Evolutionary conservation across 2,888 invertebrate genomes (phyloP).

Genomic region (Scrobipalpa costella): DNA sequence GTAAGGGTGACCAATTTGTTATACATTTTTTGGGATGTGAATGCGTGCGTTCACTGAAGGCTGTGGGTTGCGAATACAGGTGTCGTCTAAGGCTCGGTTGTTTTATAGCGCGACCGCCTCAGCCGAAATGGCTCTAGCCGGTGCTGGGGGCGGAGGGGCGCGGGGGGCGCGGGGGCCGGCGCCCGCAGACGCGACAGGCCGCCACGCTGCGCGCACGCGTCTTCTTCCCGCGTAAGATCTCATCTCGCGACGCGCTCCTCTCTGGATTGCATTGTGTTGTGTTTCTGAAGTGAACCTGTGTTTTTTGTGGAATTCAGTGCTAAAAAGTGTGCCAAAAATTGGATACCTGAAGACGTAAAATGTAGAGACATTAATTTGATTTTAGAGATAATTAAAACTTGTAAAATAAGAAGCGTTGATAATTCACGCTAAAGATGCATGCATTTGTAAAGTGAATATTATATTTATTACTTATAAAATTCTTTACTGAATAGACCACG

Average conservation of each 20-base stretch:
- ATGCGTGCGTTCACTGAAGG: constrained; percentile 48
- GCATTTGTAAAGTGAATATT: too few relatives aligned
- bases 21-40: constrained; percentile 32
- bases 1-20: constrained; percentile 26
- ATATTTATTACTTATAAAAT: too few relatives aligned
- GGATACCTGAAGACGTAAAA: neutral
- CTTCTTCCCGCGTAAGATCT: neutral
- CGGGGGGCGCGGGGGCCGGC: constrained; percentile 28
- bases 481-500: too few relatives aligned
- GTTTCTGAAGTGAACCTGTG: neutral
- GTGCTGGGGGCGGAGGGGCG: constrained; percentile 2
- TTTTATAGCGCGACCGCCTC: neutral
- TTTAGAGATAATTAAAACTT: neutral
- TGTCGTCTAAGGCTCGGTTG: constrained; percentile 32
- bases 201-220: neutral
- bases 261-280: constrained; percentile 1
- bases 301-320: neutral
- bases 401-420: neutral
- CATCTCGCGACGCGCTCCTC: neutral
- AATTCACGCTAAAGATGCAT: too few relatives aligned
- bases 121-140: neutral
- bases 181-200: constrained; percentile 17
- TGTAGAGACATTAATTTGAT: neutral
- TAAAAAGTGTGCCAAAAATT: neutral
- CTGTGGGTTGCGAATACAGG: constrained; percentile 51